phyloP scores from a whole-genome alignment of 2,113 vertebrate species.

The Periophthalmodon schlosseri region DNA sequence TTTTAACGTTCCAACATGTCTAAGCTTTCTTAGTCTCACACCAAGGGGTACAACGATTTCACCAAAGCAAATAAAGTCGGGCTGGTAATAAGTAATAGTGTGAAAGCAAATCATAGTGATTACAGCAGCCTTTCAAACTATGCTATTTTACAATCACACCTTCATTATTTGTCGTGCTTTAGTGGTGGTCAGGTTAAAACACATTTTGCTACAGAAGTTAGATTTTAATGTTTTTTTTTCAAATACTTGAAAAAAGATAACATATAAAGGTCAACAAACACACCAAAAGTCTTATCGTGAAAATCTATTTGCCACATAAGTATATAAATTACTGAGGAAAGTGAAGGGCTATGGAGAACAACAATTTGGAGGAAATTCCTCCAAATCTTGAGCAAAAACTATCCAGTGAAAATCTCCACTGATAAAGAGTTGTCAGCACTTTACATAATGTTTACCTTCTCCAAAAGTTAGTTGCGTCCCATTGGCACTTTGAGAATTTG shows the following conservation, averaged over 20 bases:
- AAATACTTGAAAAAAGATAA: background rate
- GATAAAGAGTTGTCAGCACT: constrained; percentile 20
- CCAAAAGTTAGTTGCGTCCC: constrained; percentile 52
- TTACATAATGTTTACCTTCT: constrained; percentile 37
- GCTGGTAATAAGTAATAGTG: constrained; percentile 29
- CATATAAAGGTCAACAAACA: background rate
- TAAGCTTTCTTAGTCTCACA: constrained; percentile 66
- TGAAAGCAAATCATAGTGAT: constrained; percentile 37
- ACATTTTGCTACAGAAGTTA: no score
- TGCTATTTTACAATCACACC: background rate
- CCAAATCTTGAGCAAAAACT: background rate
- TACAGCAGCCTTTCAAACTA: constrained; percentile 30
- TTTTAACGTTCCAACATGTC: constrained; percentile 56
- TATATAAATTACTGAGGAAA: background rate
- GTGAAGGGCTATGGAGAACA: background rate
- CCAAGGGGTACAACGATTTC: constrained; percentile 63
- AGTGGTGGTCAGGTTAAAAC: no score
- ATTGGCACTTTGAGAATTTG: constrained; percentile 45
- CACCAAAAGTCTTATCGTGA: no score
- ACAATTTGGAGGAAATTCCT: background rate
- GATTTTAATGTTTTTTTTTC: no score
- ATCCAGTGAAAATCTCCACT: background rate
- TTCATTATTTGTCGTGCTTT: no score
- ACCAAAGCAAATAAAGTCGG: constrained; percentile 34
- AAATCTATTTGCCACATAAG: background rate